Evolutionary conservation across 2,113 vertebrate species (phyloP).

Genomic region (Benitochromis conjunctus): DNA sequence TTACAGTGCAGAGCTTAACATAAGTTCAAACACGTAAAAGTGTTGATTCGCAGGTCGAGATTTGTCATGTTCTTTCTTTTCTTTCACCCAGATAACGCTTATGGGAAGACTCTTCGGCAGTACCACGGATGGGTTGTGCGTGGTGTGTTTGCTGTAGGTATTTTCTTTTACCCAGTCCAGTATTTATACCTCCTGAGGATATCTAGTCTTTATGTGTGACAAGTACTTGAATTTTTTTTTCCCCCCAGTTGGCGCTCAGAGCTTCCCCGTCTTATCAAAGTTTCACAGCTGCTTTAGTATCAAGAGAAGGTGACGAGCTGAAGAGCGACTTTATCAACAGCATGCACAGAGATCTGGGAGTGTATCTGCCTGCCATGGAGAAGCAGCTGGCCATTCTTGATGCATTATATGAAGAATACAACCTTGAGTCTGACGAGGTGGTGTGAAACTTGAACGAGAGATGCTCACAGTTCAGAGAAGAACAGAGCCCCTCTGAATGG

Average conservation of each 20-base stretch:
- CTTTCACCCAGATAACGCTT: slow-evolving; percentile 82
- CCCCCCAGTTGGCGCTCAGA: slow-evolving; percentile 85
- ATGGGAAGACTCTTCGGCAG: slow-evolving; percentile 89
- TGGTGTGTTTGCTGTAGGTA: slow-evolving; percentile 93
- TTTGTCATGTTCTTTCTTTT: neutral
- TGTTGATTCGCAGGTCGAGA: neutral
- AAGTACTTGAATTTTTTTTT: neutral
- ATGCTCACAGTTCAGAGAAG: neutral
- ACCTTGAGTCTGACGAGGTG: slow-evolving; percentile 94
- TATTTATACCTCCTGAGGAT: neutral
- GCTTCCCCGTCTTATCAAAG: slow-evolving; percentile 89
- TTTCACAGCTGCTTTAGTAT: slow-evolving; percentile 86
- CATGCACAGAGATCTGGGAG: slow-evolving; percentile 86
- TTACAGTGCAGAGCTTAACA: neutral
- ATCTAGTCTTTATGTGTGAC: neutral
- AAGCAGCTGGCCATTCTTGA: slow-evolving; percentile 89
- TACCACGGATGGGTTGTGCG: slow-evolving; percentile 98
- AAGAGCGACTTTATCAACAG: slow-evolving; percentile 79
- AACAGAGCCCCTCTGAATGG: neutral
- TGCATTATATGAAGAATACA: slow-evolving; percentile 87
- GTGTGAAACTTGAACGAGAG: slow-evolving; percentile 74
- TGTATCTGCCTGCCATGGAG: slow-evolving; percentile 94
- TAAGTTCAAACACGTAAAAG: neutral
- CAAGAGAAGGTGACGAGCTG: slow-evolving; percentile 81
- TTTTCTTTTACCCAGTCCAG: neutral